A percentile compares a stretch with the other conserved stretches of the same genome.
Evolutionary conservation across 2,888 invertebrate species (phyloP).

Genomic region (Poecilus cupreus): DNA sequence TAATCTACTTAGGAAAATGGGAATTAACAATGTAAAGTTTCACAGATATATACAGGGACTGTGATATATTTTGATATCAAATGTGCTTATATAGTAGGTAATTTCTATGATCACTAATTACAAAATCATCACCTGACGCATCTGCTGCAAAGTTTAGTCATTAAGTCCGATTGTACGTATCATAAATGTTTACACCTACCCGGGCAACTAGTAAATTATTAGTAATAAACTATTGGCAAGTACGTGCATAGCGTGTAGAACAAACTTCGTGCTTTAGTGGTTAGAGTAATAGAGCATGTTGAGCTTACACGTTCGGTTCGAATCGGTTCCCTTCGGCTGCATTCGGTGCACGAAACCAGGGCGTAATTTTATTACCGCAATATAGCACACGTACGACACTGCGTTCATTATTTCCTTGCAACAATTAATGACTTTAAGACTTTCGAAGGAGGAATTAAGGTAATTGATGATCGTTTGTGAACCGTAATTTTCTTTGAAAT

Average conservation of each 20-base stretch:
- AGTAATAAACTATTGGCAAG: not conserved
- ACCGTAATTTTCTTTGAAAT: conserved; percentile 32
- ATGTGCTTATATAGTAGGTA: no score
- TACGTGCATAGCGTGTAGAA: not conserved
- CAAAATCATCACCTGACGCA: not conserved
- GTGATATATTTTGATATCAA: no score
- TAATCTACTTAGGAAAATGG: no score
- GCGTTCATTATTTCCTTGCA: conserved; percentile 32
- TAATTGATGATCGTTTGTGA: conserved; percentile 4
- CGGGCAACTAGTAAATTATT: not conserved
- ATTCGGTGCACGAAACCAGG: conserved; percentile 22
- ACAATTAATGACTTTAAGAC: conserved; percentile 32
- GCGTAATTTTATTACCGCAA: conserved; percentile 22
- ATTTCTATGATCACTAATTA: not conserved
- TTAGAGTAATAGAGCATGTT: not conserved
- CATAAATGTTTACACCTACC: not conserved
- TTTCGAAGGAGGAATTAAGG: conserved; percentile 26
- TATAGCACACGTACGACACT: conserved; percentile 19
- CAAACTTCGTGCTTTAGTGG: not conserved
- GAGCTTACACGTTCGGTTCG: not conserved
- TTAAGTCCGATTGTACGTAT: not conserved
- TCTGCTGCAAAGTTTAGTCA: not conserved
- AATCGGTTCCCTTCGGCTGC: not conserved
- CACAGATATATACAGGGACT: no score
- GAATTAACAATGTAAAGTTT: no score